phyloP scores from a whole-genome alignment of 2,797 vertebrate genomes.

The Enteromius mattozi region DNA sequence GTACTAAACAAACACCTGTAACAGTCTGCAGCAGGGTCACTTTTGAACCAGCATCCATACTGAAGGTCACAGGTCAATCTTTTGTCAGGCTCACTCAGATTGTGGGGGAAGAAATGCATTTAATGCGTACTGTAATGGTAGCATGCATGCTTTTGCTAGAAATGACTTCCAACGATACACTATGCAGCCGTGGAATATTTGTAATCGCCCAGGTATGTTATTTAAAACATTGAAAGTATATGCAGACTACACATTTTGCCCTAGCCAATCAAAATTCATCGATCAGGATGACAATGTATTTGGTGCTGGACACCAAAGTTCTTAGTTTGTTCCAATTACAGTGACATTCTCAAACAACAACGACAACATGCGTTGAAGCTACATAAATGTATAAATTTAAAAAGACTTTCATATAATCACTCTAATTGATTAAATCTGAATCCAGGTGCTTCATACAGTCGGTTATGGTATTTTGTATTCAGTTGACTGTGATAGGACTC shows the following conservation, averaged over 20 bases:
- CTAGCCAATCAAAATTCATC: not conserved
- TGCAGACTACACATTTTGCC: not conserved
- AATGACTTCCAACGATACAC: slow-evolving; percentile 46
- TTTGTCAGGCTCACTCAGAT: not conserved
- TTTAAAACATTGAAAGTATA: slow-evolving; percentile 33
- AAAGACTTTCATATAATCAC: slow-evolving; percentile 27
- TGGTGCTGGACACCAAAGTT: slow-evolving; percentile 77
- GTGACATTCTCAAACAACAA: slow-evolving; percentile 34
- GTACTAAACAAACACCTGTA: slow-evolving; percentile 14
- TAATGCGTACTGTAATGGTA: slow-evolving; percentile 9
- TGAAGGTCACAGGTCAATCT: not conserved
- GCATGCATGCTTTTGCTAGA: slow-evolving; percentile 44
- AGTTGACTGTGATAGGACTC: slow-evolving; percentile 63
- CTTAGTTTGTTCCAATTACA: slow-evolving; percentile 57
- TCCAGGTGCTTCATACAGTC: slow-evolving; percentile 59
- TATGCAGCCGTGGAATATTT: slow-evolving; percentile 50
- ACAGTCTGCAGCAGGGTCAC: slow-evolving; percentile 14
- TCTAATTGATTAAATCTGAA: slow-evolving; percentile 34
- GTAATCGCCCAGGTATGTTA: slow-evolving; percentile 12
- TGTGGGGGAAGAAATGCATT: not conserved
- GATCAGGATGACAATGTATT: slow-evolving; percentile 54
- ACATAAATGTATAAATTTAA: slow-evolving; percentile 26
- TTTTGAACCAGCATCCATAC: not conserved
- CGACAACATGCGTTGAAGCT: slow-evolving; percentile 19
- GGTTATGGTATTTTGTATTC: slow-evolving; percentile 67